Evolutionary conservation across 2,113 vertebrate genomes (phyloP), one percentile per base, ranked within the genome.

Genomic region (Varanus komodoensis): DNA sequence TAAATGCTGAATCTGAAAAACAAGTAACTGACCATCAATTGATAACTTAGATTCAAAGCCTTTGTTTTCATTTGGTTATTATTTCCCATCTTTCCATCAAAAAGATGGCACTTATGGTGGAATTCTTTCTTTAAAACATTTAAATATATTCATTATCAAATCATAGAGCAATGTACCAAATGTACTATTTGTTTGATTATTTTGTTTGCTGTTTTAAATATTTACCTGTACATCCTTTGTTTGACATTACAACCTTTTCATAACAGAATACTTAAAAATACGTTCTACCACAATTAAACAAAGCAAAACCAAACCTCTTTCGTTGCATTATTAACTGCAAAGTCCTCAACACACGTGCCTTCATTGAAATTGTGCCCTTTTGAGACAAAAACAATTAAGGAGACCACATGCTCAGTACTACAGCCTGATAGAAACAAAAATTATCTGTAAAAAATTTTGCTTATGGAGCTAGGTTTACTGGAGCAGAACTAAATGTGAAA

Each of bases 331-430:
- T 80, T 25, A 89, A 71, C 27, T 48, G 68, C 64, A 78, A 61
- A 92, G 71, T 77, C 64, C 67, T 27, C 11, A 84, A 32, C 54
- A 50, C 23, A 54, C 0, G 0, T 86, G 86, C 79, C 29, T 44
- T 74, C 8, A 77, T 57, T n/a, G 19, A 89, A 71, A 27, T 61
- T 27, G 61, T 91, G 90, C 84, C 75, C 84, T 64, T 83, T 3
- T 83, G n/a, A 15, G 23, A 3, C 68, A 50, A 82, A 34, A 92
- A 12, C 0, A 34, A 81, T 1, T 2, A 29, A 25, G 69, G 73
- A 71, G 67, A 32, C 57, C 38, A 64, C 83, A 69, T 50, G 75
- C 57, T 50, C 1, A 32, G 17, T 79, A 32, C 38, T 50, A 67
- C 29, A 68, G 17, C 25, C 38, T 80, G 61, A 50, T 69, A 25